Base-by-base conservation (phyloP, 2,797 vertebrate species). In the Chiloscyllium punctatum region DNA sequence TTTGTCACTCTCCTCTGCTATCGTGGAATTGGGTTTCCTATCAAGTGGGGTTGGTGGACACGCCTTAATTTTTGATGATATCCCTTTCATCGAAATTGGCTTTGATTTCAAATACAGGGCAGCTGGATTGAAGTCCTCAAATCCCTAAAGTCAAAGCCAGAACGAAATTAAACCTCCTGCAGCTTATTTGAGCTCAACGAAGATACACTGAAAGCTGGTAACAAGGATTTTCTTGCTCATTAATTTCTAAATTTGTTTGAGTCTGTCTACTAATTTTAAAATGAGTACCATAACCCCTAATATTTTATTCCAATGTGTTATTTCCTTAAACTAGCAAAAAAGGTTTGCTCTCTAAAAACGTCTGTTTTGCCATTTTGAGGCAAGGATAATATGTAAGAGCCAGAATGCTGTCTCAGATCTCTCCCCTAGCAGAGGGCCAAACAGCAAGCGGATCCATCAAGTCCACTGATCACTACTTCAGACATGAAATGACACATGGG, bases 71-170 rank as follows among this genome's bases (percentile, higher is more conserved):
- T 77, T 77, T 23, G 51, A 74, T 23, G 71, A 71, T 13, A 95
- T 8, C 62, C 57, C 71, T 11, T 91, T 66, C 21, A 66, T 53
- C 18, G 88, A 91, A 91, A 57, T 30, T 91, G 27, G 88, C 18
- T 91, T 91, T 57, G 51, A 57, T 95, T 97, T 97, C 90, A 98
- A 77, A 96, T 98, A 98, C 18, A 97, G 96, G 91, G 96, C 97
- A 92, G 98, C 96, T 53, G 97, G 98, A 62, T 95, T 97, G 95
- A 97, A 95, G 79, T 96, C 96, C 4, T 79, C 33, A 95, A 96
- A 97, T 30, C 96, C 53, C 98, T 98, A 94, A 82, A 30, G 96
- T 62, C 13, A 82, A 84, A 95, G 71, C n/a, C 66, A 95, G 57
- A 84, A 84, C 87, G 77, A 51, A 77, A 11, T 23, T 74, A 79